Evolutionary conservation across 2,797 vertebrate genomes (phyloP), one percentile per base, ranked within the genome.

Genomic region (Sebastes oblongus): DNA sequence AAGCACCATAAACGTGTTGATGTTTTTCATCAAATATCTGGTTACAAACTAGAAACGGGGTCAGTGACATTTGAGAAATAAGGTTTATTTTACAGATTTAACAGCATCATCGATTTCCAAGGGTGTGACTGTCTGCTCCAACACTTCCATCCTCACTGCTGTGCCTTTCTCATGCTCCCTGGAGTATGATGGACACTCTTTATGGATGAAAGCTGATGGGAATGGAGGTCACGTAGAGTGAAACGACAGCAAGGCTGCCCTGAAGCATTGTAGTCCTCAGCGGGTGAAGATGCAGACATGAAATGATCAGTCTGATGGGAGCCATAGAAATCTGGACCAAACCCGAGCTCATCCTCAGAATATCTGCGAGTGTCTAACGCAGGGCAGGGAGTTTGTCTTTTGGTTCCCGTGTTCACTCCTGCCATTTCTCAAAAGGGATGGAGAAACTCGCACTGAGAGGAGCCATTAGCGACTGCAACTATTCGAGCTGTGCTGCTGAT

Each of bases 211-310:
- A 68, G 62, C 70, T 25, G 74, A 61, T 12, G 56, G 42, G 22
- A 75, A 55, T 18, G 66, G 66, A 75, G 78, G 74, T 83, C 62
- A 65, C 13, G 66, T 3, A 8, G 52, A 81, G 72, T 8, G 29
- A 67, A 77, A 64, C 11, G 16, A 55, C 67, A 46, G 36, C 2
- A 22, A 1, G 5, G 59, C 39, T 64, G 54, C 24, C 6, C 84
- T 6, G 36, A 34, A 66, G 81, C 58, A 3, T 1, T 12, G 46
- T 30, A 46, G 42, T 58, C 65, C 39, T 29, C 30, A 3, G 56
- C 1, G 0, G 6, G 54, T 32, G 36, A 42, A 66, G 16, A 32
- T 39, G 7, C 16, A 20, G n/a, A 34, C 55, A 66, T 11, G 71
- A 60, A 66, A 39, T 39, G 34, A n/a, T 59, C 1, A 1, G 24